A percentile compares a stretch with the other conserved stretches of the same genome.
Conservation (phyloP, 2,797 vertebrate species). For the Tarsius wallacei region DNA sequence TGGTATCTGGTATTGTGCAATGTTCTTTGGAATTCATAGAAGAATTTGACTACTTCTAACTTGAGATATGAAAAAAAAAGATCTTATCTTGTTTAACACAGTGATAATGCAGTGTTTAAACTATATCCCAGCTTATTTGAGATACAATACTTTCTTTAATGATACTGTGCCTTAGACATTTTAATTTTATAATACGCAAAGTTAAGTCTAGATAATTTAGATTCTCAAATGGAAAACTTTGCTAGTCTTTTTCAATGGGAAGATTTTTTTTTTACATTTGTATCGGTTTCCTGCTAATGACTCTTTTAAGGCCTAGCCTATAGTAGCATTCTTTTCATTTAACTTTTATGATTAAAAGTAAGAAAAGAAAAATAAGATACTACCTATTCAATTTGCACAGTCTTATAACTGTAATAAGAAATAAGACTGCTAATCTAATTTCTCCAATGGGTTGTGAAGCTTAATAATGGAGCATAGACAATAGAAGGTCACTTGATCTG, state of each 20-base stretch:
- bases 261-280: neutral
- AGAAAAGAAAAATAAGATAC: neutral
- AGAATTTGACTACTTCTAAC: slow-evolving; percentile 63
- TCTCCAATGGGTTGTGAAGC: neutral
- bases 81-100: slow-evolving; percentile 47
- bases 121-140: neutral
- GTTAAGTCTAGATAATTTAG: neutral
- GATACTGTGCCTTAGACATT: neutral
- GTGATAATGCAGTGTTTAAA: slow-evolving; percentile 41
- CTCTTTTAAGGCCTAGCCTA: neutral
- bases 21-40: slow-evolving; percentile 69
- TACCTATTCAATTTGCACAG: neutral
- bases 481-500: neutral
- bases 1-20: slow-evolving; percentile 77
- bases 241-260: neutral
- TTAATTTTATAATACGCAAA: neutral
- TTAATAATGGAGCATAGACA: neutral
- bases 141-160: neutral
- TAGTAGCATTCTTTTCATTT: neutral
- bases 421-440: neutral
- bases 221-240: neutral
- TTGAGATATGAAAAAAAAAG: slow-evolving; percentile 38
- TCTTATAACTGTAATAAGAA: neutral
- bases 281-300: neutral
- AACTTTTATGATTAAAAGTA: neutral